Base-by-base conservation (phyloP, 1,140 invertebrate genomes). In the Agrilus planipennis region DNA sequence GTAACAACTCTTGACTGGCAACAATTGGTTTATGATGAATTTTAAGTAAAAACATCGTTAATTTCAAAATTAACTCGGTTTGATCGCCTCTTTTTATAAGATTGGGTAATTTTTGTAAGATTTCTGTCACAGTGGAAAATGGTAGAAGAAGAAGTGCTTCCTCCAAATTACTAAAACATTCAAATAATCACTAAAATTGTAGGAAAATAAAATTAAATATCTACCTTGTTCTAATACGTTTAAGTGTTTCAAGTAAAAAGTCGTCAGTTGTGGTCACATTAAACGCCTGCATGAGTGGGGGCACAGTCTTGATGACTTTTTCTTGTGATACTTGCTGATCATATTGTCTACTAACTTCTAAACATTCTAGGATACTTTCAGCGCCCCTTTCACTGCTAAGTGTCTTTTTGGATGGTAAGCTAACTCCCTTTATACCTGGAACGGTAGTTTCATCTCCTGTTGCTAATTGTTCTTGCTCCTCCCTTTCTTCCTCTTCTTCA, bases 331-430 rank as follows among this genome's bases (percentile, higher is more conserved):
- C 52, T 52, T 72, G 63, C 46, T 68, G 58, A 47, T 71, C 64
- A 49, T 77, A 86, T 51, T 79, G 72, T 53, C 76, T 71, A n/a
- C 77, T 81, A 20, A 90, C 64, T 36, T 87, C 79, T 23, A 95
- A 60, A 55, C 89, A 89, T 65, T 94, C 91, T 43, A 93, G 67
- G 32, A 97, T 74, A 25, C 79, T 75, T 59, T 95, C 91, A 35
- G 89, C 86, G 7, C 79, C 84, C 73, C 82, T 88, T 61, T 97
- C 85, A 46, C 87, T 89, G 32, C 88, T 86, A 11, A 89, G 73
- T 0, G 90, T 95, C 69, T 91, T 93, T 48, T 81, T 84, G 0
- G 87, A 83, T 2, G 93, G 82, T 50, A 95, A 67, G 25, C 76
- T 78, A 17, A 89, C 69, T 46, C 84, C 79, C 10, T 79, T 77